A percentile compares a stretch with the other conserved stretches of the same genome.
Conservation (phyloP, 1,140 invertebrate genomes). For the Cryptotermes secundus region DNA sequence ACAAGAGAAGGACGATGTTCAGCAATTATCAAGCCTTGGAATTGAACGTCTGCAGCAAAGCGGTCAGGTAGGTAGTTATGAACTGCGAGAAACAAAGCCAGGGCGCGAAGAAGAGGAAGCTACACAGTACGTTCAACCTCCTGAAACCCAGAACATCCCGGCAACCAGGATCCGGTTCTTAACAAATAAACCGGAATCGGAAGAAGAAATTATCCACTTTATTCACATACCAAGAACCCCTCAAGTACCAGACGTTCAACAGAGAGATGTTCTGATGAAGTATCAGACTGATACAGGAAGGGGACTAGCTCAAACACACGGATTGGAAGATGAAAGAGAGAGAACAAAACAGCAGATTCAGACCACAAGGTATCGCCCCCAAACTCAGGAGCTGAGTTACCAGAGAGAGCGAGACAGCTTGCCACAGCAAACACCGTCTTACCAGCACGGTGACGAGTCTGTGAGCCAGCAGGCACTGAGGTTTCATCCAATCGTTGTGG, state of each 20-base stretch:
- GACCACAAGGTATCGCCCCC: background rate
- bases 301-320: background rate
- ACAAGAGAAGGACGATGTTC: background rate
- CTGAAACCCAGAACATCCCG: background rate
- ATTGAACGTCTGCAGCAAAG: background rate
- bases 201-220: background rate
- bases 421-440: background rate
- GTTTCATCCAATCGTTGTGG: conserved; percentile 12
- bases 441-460: background rate
- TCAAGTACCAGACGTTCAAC: background rate
- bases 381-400: background rate
- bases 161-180: background rate
- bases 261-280: background rate
- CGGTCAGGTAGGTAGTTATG: background rate
- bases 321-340: background rate
- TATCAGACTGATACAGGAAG: background rate
- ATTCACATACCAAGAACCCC: background rate
- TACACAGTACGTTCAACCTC: background rate
- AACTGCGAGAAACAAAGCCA: background rate
- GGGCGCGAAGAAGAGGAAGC: background rate
- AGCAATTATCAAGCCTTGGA: background rate
- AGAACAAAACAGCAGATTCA: background rate
- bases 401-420: background rate
- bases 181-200: background rate
- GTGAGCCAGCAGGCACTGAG: background rate